phyloP scores from a whole-genome alignment of 2,888 invertebrate species.

The Chrysina gloriosa region DNA sequence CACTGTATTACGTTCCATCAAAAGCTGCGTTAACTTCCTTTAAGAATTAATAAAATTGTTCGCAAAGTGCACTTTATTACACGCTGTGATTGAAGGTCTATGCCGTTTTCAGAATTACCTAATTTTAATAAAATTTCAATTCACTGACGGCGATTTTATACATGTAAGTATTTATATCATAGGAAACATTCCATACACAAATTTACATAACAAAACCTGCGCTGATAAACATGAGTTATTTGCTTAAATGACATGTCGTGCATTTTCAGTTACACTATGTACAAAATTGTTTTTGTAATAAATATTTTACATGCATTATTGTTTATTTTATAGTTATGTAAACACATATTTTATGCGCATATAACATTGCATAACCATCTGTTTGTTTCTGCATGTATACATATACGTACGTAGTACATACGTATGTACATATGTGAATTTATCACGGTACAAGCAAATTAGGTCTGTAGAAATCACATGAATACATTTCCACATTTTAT shows the following conservation, averaged over 20 bases:
- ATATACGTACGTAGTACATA: background rate
- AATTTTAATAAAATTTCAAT: too few species aligned
- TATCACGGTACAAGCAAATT: conserved; percentile 16
- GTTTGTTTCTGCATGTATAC: background rate
- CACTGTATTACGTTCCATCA: background rate
- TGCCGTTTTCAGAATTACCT: too few species aligned
- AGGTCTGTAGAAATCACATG: conserved; percentile 9
- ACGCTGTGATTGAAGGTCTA: too few species aligned
- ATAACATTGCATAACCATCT: conserved; percentile 18
- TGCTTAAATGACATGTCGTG: background rate
- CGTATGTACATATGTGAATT: conserved; percentile 8
- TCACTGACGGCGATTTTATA: too few species aligned
- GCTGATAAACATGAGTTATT: too few species aligned
- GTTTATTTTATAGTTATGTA: conserved; percentile 21
- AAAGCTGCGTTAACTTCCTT: background rate
- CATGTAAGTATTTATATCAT: too few species aligned
- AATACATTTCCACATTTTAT: conserved; percentile 19
- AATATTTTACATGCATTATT: conserved; percentile 8
- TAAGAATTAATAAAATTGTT: conserved; percentile 1
- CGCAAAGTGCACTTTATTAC: background rate
- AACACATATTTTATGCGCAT: conserved; percentile 17
- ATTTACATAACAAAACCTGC: too few species aligned
- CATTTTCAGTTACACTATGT: background rate
- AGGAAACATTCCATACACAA: too few species aligned
- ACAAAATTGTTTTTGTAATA: conserved; percentile 21